Evolutionary conservation across 2,113 vertebrate species (phyloP), one percentile per base, ranked within the genome.

Genomic region (Rana temporaria): DNA sequence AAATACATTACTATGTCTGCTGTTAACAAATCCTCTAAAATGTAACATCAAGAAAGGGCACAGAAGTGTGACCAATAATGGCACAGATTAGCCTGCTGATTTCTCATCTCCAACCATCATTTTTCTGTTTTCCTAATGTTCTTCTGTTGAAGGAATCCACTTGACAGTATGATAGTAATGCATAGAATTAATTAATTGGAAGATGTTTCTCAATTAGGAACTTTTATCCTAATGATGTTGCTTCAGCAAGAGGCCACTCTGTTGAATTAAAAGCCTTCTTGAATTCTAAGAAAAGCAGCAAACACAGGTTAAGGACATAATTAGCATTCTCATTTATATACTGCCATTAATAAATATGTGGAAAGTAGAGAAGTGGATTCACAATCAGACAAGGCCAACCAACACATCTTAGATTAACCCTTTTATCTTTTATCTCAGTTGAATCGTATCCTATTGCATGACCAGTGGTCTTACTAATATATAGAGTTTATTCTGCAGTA

Each of bases 281-380:
- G 26, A 30, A 30, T 30, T 30, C 22, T 19, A 75, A 30, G 63
- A 75, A 82, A 74, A 82, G 53, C 32, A 67, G 75, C 63, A 82
- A 82, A 82, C 71, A 74, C 20, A 75, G 52, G 56, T 82, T 75
- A 68, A 56, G 71, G 15, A 75, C 71, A 60, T 76, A 82, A 82
- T 82, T 82, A 75, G 19, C 26, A 9, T n/a, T 19, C 63, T 66
- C 68, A 82, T 75, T 82, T 81, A 18, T 57, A 20, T 15, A 34
- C 2, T 48, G 63, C 26, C 42, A 67, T 19, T 82, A 74, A 82
- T 82, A 32, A 59, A 59, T 34, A 65, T 75, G 72, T 55, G 22
- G 60, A 72, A 9, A 62, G 48, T n/a, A 65, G 16, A 24, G n/a
- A 26, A n/a, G 66, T 65, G 26, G 34, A 42, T 63, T 81, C 14